Evolutionary conservation across 2,888 invertebrate species (phyloP).

Genomic region (Mallateleia sp.): DNA sequence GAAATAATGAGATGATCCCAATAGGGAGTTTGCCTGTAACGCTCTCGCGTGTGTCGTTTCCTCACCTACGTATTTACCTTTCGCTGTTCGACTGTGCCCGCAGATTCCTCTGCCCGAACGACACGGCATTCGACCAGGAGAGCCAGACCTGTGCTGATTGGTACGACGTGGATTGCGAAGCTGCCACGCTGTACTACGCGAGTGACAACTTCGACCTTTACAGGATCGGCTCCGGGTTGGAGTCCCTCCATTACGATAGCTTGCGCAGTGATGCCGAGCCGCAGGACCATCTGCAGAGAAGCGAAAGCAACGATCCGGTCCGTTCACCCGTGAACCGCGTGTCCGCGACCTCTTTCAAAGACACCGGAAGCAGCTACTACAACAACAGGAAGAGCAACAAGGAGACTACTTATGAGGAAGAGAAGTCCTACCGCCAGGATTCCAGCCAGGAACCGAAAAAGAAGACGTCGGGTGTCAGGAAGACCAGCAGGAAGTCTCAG

Average conservation of each 20-base stretch:
- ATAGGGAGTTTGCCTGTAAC: constrained; percentile 32
- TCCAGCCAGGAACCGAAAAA: constrained; percentile 82
- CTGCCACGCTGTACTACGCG: constrained; percentile 94
- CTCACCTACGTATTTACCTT: constrained; percentile 61
- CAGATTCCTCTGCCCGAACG: constrained; percentile 97
- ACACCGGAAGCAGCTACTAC: constrained; percentile 85
- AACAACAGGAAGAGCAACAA: constrained; percentile 86
- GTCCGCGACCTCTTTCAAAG: constrained; percentile 85
- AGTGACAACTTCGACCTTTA: constrained; percentile 96
- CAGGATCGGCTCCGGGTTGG: constrained; percentile 92
- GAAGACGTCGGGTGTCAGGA: constrained; percentile 85
- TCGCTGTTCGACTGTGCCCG: constrained; percentile 82
- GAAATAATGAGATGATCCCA: constrained; percentile 70
- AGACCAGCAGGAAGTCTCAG: constrained; percentile 85
- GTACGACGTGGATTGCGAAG: constrained; percentile 97
- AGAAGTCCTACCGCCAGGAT: constrained; percentile 90
- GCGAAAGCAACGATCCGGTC: constrained; percentile 90
- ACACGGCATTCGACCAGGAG: constrained; percentile 97
- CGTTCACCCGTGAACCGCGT: constrained; percentile 87
- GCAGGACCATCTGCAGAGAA: constrained; percentile 88
- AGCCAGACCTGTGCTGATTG: constrained; percentile 97
- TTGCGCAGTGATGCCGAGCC: constrained; percentile 88
- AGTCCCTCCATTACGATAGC: constrained; percentile 87
- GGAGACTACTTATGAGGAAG: constrained; percentile 85
- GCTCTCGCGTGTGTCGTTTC: constrained; percentile 29